Percentiles rank a stretch among this genome's conserved stretches.
phyloP scores from a whole-genome alignment of 2,113 vertebrate species.

The Neofelis nebulosa region DNA sequence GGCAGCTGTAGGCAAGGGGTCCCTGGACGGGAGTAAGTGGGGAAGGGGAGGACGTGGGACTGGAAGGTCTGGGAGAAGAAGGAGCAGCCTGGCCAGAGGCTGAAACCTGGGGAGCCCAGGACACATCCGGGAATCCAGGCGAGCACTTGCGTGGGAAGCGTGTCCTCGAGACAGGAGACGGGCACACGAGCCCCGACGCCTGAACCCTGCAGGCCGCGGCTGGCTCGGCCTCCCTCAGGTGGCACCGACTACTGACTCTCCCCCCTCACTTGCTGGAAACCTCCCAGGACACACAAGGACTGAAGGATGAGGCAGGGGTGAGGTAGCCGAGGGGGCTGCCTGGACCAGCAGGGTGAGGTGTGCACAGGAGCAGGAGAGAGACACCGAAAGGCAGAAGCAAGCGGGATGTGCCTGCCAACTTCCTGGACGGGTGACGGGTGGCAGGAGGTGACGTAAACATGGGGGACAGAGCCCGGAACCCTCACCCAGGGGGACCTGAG shows the following conservation, averaged over 20 bases:
- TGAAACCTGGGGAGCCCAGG: not conserved
- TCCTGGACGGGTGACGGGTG: not conserved
- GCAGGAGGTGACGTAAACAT: not conserved
- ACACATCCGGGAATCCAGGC: not conserved
- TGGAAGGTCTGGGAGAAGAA: not conserved
- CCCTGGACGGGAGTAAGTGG: no score
- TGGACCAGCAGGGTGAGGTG: no score
- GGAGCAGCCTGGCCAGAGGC: not conserved
- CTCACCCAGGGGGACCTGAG: not conserved
- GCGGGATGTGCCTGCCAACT: no score
- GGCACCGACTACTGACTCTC: not conserved
- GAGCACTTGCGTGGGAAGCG: not conserved
- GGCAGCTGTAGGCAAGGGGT: no score
- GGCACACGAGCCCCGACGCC: not conserved
- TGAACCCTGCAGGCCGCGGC: accelerated
- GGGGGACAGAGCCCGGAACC: accelerated
- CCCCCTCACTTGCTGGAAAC: not conserved
- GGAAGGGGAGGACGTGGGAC: no score
- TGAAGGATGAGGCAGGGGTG: not conserved
- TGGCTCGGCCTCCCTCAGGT: not conserved
- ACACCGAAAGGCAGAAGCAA: accelerated
- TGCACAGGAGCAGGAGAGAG: not conserved
- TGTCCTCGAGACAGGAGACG: not conserved
- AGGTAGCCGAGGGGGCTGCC: not conserved
- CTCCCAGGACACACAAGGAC: accelerated